phyloP scores from a whole-genome alignment of 23 tunicate species.

The Trididemnum nubilum region DNA sequence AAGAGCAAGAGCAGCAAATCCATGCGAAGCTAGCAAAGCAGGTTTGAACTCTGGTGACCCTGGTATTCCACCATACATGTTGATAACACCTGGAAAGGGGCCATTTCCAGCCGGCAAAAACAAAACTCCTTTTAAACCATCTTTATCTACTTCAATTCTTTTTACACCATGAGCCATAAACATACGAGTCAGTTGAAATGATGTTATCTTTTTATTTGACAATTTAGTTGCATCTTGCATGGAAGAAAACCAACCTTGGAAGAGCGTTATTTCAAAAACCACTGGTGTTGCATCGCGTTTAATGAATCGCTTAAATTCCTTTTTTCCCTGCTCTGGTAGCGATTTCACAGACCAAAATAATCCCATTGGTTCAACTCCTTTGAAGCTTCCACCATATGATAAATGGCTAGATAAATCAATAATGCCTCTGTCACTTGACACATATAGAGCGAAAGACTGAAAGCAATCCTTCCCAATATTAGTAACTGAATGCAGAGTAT shows the following conservation, averaged over 20 bases:
- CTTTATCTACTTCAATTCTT: conserved; percentile 21
- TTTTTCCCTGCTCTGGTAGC: too few species aligned
- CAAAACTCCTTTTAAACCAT: conserved; percentile 29
- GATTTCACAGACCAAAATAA: too few species aligned
- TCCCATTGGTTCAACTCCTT: too few species aligned
- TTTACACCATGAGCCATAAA: conserved; percentile 41
- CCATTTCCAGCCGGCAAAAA: conserved; percentile 38
- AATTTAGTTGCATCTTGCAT: not conserved
- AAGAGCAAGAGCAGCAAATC: conserved; percentile 48
- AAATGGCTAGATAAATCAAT: not conserved
- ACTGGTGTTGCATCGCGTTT: not conserved
- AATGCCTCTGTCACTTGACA: not conserved
- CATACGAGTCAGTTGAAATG: not conserved
- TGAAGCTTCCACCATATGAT: too few species aligned
- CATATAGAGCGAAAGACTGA: not conserved
- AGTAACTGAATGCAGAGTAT: not conserved
- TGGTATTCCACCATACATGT: conserved; percentile 29
- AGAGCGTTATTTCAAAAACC: not conserved
- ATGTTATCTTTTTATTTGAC: not conserved
- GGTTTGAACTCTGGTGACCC: conserved; percentile 31
- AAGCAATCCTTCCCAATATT: not conserved
- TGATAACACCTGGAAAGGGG: conserved; percentile 25
- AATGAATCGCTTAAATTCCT: not conserved
- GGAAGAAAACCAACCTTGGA: not conserved
- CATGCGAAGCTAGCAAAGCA: conserved; percentile 44